These are phyloP conservation scores for Erethizon dorsatum DNA, from an alignment of 2,797 vertebrate species.

Conservation along the genomic window DNA sequence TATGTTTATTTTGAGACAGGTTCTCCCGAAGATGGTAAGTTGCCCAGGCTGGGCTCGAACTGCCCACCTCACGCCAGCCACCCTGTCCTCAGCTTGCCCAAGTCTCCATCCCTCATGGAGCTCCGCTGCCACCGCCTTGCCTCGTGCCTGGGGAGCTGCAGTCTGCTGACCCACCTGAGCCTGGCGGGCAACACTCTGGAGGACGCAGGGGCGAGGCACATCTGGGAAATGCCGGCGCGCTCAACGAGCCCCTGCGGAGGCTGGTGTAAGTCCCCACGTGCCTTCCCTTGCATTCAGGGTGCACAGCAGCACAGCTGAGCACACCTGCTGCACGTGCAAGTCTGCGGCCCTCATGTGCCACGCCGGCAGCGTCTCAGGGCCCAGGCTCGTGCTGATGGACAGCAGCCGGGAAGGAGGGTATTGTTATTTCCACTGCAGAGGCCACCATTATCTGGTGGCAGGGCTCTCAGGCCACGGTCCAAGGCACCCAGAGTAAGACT, in stretches of 20 bases:
- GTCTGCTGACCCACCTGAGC: constrained; percentile 47
- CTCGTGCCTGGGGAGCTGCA: not conserved
- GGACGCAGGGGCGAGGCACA: not conserved
- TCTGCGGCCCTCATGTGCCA: not conserved
- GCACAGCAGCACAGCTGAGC: too few species aligned
- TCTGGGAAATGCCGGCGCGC: not conserved
- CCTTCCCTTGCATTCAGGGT: too few species aligned
- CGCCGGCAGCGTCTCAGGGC: not conserved
- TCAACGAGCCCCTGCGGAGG: not conserved
- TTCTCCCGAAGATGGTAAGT: not conserved
- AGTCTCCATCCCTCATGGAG: not conserved
- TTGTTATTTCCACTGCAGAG: not conserved
- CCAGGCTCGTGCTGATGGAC: not conserved
- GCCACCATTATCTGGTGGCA: not conserved
- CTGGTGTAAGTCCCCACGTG: constrained; percentile 29
- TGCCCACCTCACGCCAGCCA: too few species aligned
- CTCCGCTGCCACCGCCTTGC: not conserved
- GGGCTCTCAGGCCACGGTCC: too few species aligned
- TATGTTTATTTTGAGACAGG: not conserved
- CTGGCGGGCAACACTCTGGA: constrained; percentile 29
- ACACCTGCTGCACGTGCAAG: accelerated
- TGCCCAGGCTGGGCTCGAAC: not conserved
- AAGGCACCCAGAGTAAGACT: not conserved
- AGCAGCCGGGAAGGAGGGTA: not conserved
- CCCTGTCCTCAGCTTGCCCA: not conserved